Evolutionary conservation across 2,113 vertebrate genomes (phyloP).

Genomic region (Salvelinus namaycush): DNA sequence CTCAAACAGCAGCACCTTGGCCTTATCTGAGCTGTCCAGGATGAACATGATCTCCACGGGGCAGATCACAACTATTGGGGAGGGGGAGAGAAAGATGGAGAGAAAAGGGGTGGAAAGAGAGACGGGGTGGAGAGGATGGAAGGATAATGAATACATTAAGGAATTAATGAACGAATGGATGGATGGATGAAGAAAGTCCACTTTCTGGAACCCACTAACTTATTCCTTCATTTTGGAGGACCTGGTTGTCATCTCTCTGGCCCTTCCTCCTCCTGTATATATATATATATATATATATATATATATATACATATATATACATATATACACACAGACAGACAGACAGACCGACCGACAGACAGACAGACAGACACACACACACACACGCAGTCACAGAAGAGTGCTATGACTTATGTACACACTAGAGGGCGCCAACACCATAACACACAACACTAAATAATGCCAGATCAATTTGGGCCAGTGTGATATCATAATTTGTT

Average conservation of each 20-base stretch:
- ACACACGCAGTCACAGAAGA: background rate
- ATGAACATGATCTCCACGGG: constrained; percentile 83
- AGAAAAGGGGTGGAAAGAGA: too few relatives aligned
- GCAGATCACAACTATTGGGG: constrained; percentile 72
- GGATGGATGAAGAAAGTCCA: background rate
- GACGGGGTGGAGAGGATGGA: too few relatives aligned
- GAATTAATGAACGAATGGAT: background rate
- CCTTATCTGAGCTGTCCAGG: constrained; percentile 88
- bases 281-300: background rate
- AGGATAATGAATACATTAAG: too few relatives aligned
- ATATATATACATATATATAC: too few relatives aligned
- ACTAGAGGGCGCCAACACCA: constrained; percentile 36
- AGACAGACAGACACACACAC: background rate
- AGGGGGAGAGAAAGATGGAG: background rate
- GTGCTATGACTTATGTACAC: background rate
- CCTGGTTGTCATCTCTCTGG: constrained; percentile 56
- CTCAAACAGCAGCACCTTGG: constrained; percentile 74
- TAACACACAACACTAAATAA: background rate
- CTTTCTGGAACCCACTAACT: constrained; percentile 63
- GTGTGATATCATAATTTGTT: background rate
- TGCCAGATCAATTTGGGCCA: background rate
- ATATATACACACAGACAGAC: background rate
- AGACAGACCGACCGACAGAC: too few relatives aligned
- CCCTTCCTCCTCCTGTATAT: constrained; percentile 66
- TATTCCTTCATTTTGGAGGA: constrained; percentile 62